These are phyloP conservation scores for Platycheirus rosarum DNA, from an alignment of 2,888 invertebrate species.

Conservation along the genomic window DNA sequence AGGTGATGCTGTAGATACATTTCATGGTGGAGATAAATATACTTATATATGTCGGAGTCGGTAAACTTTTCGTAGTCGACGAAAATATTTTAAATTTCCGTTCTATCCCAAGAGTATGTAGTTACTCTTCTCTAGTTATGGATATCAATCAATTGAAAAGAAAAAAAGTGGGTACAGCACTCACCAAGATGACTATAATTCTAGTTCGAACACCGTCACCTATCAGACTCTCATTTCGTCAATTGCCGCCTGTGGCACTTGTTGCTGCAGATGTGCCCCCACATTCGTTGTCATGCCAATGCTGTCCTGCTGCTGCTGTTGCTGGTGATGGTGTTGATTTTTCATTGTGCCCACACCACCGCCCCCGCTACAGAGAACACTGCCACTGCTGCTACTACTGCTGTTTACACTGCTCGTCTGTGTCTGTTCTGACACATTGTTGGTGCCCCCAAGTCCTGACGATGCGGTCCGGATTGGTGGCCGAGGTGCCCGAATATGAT, in stretches of 20 bases:
- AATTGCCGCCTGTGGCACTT: slow-evolving; percentile 91
- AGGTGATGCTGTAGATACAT: too few relatives aligned
- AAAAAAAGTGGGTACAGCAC: slow-evolving; percentile 65
- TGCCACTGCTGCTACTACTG: slow-evolving; percentile 80
- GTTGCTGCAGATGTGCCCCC: slow-evolving; percentile 83
- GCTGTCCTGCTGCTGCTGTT: slow-evolving; percentile 79
- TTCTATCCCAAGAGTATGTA: too few relatives aligned
- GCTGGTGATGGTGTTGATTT: slow-evolving; percentile 82
- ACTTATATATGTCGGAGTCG: too few relatives aligned
- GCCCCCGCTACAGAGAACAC: slow-evolving; percentile 74
- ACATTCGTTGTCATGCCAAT: slow-evolving; percentile 82
- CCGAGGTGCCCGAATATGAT: slow-evolving; percentile 82
- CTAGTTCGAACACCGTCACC: slow-evolving; percentile 82
- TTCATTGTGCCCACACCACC: slow-evolving; percentile 81
- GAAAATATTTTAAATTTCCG: too few relatives aligned
- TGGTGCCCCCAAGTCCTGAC: slow-evolving; percentile 76
- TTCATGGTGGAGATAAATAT: too few relatives aligned
- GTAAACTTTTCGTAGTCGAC: too few relatives aligned
- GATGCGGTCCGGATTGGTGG: slow-evolving; percentile 82
- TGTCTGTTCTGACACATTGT: slow-evolving; percentile 78
- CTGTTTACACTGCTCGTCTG: slow-evolving; percentile 77
- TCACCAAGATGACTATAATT: slow-evolving; percentile 82
- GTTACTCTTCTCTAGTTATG: too few relatives aligned
- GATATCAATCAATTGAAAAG: slow-evolving; percentile 29
- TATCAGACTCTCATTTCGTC: slow-evolving; percentile 96